Percentiles rank a stretch among this genome's conserved stretches.
These are phyloP conservation scores for Platygyra sinensis DNA, from an alignment of 64 coral and sea anemone genomes.

Conservation along the genomic window DNA sequence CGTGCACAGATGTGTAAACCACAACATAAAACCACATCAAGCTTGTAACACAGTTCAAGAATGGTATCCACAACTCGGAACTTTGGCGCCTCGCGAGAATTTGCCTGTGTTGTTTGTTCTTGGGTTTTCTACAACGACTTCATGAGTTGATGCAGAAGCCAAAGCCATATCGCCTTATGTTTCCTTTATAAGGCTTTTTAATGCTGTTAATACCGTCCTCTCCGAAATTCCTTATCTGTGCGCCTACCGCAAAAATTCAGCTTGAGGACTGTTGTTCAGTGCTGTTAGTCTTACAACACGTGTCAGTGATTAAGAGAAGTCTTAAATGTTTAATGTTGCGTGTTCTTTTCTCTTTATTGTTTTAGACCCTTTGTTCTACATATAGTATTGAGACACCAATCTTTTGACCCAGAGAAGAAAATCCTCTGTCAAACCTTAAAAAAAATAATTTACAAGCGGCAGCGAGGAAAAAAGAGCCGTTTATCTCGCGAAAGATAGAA, in stretches of 20 bases:
- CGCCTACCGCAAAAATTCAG: too few species aligned
- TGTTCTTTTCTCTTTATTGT: constrained; percentile 15
- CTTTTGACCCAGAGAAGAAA: neutral
- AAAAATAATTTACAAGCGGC: neutral
- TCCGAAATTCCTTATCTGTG: neutral
- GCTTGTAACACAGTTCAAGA: constrained; percentile 33
- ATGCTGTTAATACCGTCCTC: neutral
- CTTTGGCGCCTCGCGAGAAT: neutral
- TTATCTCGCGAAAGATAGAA: neutral
- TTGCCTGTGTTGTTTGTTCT: neutral
- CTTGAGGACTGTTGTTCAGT: constrained; percentile 1
- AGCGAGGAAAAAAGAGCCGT: neutral
- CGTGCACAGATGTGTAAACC: constrained; percentile 78
- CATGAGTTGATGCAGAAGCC: neutral
- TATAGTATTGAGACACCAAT: neutral
- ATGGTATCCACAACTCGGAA: constrained; percentile 21
- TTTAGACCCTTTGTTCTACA: neutral
- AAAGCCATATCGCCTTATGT: neutral
- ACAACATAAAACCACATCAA: constrained; percentile 77
- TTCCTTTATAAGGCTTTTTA: neutral
- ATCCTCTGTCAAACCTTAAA: neutral
- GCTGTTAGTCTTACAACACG: constrained; percentile 55
- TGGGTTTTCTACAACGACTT: constrained; percentile 30
- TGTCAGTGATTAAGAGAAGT: constrained; percentile 46
- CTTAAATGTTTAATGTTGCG: constrained; percentile 66